A percentile compares a stretch with the other conserved stretches of the same genome.
Evolutionary conservation across 2,888 invertebrate species (phyloP).

Genomic region (Craniophora ligustri): DNA sequence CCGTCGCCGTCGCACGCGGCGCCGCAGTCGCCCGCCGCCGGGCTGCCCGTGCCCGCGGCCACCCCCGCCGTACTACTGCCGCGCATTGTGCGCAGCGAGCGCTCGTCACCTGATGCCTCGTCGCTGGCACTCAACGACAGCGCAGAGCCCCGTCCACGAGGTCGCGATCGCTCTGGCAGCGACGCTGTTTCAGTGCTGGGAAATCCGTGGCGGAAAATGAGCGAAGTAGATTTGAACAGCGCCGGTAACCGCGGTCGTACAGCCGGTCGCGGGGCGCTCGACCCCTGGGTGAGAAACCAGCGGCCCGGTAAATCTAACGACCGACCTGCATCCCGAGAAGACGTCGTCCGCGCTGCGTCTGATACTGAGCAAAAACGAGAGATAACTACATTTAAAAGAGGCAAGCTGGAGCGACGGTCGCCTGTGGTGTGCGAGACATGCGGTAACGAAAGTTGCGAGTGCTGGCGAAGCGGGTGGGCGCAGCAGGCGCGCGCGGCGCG

Average conservation of each 20-base stretch:
- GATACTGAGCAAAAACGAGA: conserved; percentile 54
- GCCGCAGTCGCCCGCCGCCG: conserved; percentile 58
- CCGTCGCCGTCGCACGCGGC: conserved; percentile 60
- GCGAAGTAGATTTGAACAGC: conserved; percentile 68
- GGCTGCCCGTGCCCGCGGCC: conserved; percentile 34
- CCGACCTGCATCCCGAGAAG: conserved; percentile 47
- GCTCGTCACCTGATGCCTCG: conserved; percentile 70
- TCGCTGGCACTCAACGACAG: conserved; percentile 51
- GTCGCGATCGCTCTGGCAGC: conserved; percentile 52
- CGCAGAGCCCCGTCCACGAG: conserved; percentile 41
- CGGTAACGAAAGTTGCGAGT: conserved; percentile 69
- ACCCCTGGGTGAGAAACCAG: conserved; percentile 63
- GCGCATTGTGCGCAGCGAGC: conserved; percentile 65
- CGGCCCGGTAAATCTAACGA: conserved; percentile 40
- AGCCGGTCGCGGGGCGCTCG: conserved; percentile 52
- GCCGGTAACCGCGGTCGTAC: conserved; percentile 46
- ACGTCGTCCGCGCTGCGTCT: conserved; percentile 39
- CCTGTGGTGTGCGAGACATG: conserved; percentile 70
- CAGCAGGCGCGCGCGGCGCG: conserved; percentile 51
- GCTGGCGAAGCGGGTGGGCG: conserved; percentile 63
- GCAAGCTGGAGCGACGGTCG: conserved; percentile 67
- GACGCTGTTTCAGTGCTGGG: conserved; percentile 56
- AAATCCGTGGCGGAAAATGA: conserved; percentile 79
- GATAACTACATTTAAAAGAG: conserved; percentile 55
- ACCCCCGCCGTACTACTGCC: conserved; percentile 50